These are phyloP conservation scores for Ptilodon capucinus DNA, from an alignment of 2,888 invertebrate genomes.

Conservation along the genomic window DNA sequence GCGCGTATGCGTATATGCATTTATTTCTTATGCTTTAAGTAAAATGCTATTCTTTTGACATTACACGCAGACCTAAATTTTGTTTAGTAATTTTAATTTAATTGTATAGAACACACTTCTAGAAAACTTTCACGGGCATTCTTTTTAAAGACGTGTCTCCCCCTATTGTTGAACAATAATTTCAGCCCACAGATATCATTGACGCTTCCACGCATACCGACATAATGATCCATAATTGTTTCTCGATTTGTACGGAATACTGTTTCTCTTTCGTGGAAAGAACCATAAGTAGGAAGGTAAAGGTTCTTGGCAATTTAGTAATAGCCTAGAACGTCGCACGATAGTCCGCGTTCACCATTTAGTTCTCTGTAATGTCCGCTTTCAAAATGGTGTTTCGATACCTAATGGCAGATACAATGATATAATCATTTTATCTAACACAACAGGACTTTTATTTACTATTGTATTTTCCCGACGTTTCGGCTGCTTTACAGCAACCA, in stretches of 20 bases:
- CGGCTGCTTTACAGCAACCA: no score
- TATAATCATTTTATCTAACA: conserved; percentile 39
- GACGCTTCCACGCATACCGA: not conserved
- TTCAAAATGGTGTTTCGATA: conserved; percentile 38
- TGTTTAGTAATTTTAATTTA: no score
- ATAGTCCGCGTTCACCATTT: conserved; percentile 22
- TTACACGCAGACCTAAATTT: no score
- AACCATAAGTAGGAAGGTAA: conserved; percentile 21
- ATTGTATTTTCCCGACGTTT: no score
- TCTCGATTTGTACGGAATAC: conserved; percentile 13
- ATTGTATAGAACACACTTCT: not conserved
- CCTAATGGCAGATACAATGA: conserved; percentile 29
- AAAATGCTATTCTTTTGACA: no score
- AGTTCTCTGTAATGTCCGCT: conserved; percentile 27
- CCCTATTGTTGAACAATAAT: no score
- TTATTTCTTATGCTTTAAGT: no score
- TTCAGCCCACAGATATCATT: not conserved
- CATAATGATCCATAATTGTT: conserved; percentile 5
- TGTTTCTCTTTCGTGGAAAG: conserved; percentile 19
- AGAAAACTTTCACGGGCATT: conserved; percentile 2
- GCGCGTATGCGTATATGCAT: no score
- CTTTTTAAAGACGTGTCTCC: not conserved
- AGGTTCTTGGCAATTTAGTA: conserved; percentile 25
- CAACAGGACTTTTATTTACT: conserved; percentile 6
- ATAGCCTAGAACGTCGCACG: conserved; percentile 34